A percentile compares a stretch with the other conserved stretches of the same genome.
These are phyloP conservation scores for Platycheirus rosarum DNA, from an alignment of 2,888 invertebrate genomes.

Conservation along the genomic window DNA sequence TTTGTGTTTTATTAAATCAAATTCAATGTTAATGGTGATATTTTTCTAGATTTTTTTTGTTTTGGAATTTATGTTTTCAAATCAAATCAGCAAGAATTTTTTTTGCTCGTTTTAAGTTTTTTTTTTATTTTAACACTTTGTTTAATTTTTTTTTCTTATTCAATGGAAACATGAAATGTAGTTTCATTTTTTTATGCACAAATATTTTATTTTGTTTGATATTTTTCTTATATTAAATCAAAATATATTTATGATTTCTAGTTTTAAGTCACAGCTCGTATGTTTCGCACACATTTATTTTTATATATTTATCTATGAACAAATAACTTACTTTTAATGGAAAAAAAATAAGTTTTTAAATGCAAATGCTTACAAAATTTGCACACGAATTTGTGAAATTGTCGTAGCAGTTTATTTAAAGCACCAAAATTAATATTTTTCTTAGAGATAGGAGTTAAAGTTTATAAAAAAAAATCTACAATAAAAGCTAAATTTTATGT, in stretches of 20 bases:
- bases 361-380: background rate
- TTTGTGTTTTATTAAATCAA: constrained; percentile 32
- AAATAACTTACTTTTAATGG: constrained; percentile 38
- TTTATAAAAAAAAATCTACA: too few species aligned
- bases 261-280: constrained; percentile 70
- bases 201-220: constrained; percentile 37
- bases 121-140: constrained; percentile 19
- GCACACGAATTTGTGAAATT: constrained; percentile 16
- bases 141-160: constrained; percentile 36
- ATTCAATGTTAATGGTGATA: constrained; percentile 37
- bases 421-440: too few species aligned
- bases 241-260: constrained; percentile 28
- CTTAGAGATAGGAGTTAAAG: too few species aligned
- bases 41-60: constrained; percentile 42
- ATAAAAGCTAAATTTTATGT: too few species aligned
- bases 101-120: constrained; percentile 46
- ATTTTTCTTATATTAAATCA: constrained; percentile 1
- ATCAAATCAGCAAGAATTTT: constrained; percentile 45
- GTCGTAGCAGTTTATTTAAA: background rate
- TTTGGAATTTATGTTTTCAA: constrained; percentile 20
- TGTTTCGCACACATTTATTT: constrained; percentile 65
- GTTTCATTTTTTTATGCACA: constrained; percentile 65
- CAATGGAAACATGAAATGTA: constrained; percentile 67
- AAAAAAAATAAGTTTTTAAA: background rate
- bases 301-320: too few species aligned